Percentiles rank a stretch among this genome's conserved stretches.
These are phyloP conservation scores for Perccottus glenii DNA, from an alignment of 2,113 vertebrate species.

Conservation along the genomic window DNA sequence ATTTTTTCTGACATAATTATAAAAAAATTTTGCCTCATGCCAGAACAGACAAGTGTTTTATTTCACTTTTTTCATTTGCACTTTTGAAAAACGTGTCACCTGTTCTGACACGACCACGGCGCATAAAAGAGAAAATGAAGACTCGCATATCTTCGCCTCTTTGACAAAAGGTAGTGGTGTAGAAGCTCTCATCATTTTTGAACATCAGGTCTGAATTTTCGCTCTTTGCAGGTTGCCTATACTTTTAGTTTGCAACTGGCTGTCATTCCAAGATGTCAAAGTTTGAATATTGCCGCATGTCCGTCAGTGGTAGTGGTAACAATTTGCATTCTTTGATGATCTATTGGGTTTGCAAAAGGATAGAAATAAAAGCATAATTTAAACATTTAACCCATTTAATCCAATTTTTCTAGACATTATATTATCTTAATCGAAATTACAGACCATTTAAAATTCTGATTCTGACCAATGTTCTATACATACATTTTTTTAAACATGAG, in stretches of 20 bases:
- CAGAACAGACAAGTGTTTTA: constrained; percentile 29
- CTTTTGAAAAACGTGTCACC: constrained; percentile 46
- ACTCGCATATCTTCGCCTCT: constrained; percentile 44
- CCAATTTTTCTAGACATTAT: no score
- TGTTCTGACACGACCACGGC: constrained; percentile 31
- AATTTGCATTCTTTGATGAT: not conserved
- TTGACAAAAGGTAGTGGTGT: constrained; percentile 30
- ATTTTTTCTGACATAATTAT: not conserved
- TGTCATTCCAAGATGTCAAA: not conserved
- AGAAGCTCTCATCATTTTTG: constrained; percentile 49
- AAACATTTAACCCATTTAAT: no score
- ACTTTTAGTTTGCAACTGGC: not conserved
- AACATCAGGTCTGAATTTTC: constrained; percentile 26
- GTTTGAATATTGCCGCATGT: not conserved
- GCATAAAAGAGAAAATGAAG: constrained; percentile 54
- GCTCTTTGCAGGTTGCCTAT: constrained; percentile 11
- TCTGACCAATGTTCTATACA: no score
- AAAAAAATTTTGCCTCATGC: not conserved
- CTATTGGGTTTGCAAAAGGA: no score
- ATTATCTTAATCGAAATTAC: no score
- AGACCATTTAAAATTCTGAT: no score
- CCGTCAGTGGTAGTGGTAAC: not conserved
- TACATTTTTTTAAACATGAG: no score
- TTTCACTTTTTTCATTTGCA: constrained; percentile 29
- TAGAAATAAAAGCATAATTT: no score